phyloP scores from a whole-genome alignment of 2,888 invertebrate genomes.

The Tineola bisselliella region DNA sequence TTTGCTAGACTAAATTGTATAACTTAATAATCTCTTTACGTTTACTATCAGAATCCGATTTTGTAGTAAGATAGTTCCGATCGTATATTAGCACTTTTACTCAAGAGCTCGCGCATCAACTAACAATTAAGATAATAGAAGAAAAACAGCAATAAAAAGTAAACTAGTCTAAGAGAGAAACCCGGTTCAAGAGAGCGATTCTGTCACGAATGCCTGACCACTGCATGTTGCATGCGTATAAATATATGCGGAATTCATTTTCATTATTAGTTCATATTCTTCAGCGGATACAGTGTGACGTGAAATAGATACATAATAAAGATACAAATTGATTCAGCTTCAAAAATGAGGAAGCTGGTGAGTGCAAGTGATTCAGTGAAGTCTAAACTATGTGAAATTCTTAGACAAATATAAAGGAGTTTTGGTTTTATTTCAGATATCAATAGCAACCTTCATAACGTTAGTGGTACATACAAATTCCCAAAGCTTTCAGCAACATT shows the following conservation, averaged over 20 bases:
- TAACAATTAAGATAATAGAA: constrained; percentile 20
- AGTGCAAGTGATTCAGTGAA: constrained; percentile 28
- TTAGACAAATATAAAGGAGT: background rate
- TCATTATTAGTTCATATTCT: constrained; percentile 61
- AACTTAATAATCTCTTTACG: background rate
- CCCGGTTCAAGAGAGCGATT: constrained; percentile 40
- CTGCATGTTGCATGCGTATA: constrained; percentile 55
- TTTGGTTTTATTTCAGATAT: constrained; percentile 42
- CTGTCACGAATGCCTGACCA: constrained; percentile 63
- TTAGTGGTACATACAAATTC: constrained; percentile 30
- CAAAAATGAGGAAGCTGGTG: constrained; percentile 59
- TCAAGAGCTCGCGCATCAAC: constrained; percentile 15
- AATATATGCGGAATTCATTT: constrained; percentile 66
- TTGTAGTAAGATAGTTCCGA: background rate
- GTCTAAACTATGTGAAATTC: constrained; percentile 17
- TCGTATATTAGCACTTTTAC: constrained; percentile 18
- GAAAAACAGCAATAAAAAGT: constrained; percentile 12
- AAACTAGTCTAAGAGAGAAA: constrained; percentile 35
- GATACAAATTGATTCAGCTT: constrained; percentile 28
- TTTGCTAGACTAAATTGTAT: too few relatives aligned
- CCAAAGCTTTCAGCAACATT: constrained; percentile 34
- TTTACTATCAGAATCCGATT: constrained; percentile 9
- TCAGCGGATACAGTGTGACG: constrained; percentile 52
- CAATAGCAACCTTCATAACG: constrained; percentile 32
- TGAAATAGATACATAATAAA: constrained; percentile 20